phyloP scores from a whole-genome alignment of 2,797 vertebrate genomes.

The Ptychobarbus kaznakovi region DNA sequence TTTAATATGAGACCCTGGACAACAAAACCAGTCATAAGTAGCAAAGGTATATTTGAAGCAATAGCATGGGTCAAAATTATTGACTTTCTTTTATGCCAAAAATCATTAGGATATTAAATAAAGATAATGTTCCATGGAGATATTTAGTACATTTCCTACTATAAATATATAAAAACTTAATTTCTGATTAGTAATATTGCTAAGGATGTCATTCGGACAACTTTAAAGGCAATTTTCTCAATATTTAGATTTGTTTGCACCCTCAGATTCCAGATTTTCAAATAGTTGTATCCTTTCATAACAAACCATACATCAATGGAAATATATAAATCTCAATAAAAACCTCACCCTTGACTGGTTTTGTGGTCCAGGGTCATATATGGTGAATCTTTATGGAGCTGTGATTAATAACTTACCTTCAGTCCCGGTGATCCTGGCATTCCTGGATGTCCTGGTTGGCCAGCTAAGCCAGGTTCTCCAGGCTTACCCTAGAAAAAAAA shows the following conservation, averaged over 20 bases:
- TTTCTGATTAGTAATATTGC: neutral
- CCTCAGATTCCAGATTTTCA: neutral
- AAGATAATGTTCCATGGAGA: neutral
- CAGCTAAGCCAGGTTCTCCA: constrained; percentile 81
- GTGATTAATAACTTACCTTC: constrained; percentile 78
- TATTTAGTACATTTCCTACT: neutral
- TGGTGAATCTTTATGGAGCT: neutral
- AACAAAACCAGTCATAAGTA: neutral
- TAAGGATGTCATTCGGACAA: too few species aligned
- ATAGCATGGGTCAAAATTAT: neutral
- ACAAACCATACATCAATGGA: too few species aligned
- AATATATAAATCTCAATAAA: too few species aligned
- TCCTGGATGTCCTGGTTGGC: constrained; percentile 89
- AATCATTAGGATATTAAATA: neutral
- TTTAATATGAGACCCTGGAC: neutral
- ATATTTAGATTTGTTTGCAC: neutral
- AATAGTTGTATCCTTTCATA: neutral
- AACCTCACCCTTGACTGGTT: neutral
- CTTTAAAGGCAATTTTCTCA: neutral
- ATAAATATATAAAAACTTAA: neutral
- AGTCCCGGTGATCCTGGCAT: constrained; percentile 85
- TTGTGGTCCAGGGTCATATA: neutral
- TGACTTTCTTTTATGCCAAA: neutral
- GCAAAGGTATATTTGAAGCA: neutral
- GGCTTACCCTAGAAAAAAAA: constrained; percentile 80